These are phyloP conservation scores for Chionoecetes opilio DNA, from an alignment of 1,140 invertebrate species.

Conservation along the genomic window DNA sequence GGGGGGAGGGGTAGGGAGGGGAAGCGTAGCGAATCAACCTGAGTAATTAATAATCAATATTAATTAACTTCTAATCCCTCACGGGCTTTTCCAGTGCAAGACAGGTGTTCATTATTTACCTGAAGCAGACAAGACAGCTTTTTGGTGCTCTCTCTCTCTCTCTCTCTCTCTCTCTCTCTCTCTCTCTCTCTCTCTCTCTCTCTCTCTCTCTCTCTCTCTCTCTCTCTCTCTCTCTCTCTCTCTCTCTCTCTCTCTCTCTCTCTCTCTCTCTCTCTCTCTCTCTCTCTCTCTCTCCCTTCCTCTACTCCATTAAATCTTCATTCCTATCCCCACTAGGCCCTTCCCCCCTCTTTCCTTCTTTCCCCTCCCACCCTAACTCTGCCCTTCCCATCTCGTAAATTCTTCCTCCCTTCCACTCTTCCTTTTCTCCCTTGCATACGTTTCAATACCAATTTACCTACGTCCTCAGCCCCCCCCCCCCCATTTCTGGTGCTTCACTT, in stretches of 20 bases:
- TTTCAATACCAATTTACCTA: not conserved
- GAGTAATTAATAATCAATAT: not conserved
- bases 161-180: not conserved
- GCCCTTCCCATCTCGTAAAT: not conserved
- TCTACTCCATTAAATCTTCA: slow-evolving; percentile 9
- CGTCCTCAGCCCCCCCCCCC: not conserved
- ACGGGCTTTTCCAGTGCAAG: not conserved
- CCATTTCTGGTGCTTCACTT: too few relatives aligned
- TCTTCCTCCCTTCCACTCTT: not conserved
- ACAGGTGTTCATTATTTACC: too few relatives aligned
- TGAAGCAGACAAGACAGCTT: not conserved
- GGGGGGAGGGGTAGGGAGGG: not conserved
- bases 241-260: too few relatives aligned
- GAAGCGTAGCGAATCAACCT: not conserved
- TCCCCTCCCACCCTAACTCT: not conserved
- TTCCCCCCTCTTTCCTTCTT: not conserved
- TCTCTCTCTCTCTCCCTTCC: not conserved
- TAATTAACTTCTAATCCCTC: not conserved
- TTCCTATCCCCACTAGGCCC: not conserved
- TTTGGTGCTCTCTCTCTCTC: not conserved
- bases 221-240: too few relatives aligned
- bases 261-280: not conserved
- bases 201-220: too few relatives aligned
- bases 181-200: not conserved
- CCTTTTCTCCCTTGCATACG: not conserved